Conservation (phyloP, 1,140 invertebrate species). For the Temnothorax longispinosus region DNA sequence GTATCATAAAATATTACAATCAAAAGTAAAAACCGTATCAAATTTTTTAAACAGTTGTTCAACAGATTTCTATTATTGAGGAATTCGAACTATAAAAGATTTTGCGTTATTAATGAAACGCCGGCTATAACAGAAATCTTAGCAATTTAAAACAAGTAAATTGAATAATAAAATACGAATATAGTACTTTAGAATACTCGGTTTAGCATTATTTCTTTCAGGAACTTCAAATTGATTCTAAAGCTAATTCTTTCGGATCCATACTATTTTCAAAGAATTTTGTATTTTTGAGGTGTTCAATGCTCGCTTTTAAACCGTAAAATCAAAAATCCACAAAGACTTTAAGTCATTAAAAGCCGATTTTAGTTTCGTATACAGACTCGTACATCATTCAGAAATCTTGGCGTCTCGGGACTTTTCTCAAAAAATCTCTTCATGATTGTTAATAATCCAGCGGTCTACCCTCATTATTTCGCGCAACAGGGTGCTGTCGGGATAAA, state of each 20-base stretch:
- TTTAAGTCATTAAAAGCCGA: background rate
- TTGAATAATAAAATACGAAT: background rate
- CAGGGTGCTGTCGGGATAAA: slow-evolving; percentile 69
- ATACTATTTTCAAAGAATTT: background rate
- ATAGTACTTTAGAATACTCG: background rate
- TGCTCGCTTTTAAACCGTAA: background rate
- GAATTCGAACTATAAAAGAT: background rate
- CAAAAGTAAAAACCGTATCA: background rate
- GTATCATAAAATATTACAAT: background rate
- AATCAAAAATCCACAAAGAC: background rate
- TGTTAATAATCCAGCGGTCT: slow-evolving; percentile 75
- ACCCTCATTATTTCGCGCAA: slow-evolving; percentile 79
- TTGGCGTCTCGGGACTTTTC: slow-evolving; percentile 58
- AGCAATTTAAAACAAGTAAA: background rate
- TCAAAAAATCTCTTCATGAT: slow-evolving; percentile 60
- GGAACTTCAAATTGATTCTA: background rate
- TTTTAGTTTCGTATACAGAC: background rate
- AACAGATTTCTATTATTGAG: background rate
- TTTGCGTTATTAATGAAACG: background rate
- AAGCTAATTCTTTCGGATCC: background rate
- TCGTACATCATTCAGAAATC: slow-evolving; percentile 46
- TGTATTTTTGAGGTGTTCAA: background rate
- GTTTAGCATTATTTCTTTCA: background rate
- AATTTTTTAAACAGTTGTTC: background rate
- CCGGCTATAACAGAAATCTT: background rate